Percentiles rank a stretch among this genome's conserved stretches.
Evolutionary conservation across 2,888 invertebrate genomes (phyloP).

Genomic region (Tetragonisca angustula): DNA sequence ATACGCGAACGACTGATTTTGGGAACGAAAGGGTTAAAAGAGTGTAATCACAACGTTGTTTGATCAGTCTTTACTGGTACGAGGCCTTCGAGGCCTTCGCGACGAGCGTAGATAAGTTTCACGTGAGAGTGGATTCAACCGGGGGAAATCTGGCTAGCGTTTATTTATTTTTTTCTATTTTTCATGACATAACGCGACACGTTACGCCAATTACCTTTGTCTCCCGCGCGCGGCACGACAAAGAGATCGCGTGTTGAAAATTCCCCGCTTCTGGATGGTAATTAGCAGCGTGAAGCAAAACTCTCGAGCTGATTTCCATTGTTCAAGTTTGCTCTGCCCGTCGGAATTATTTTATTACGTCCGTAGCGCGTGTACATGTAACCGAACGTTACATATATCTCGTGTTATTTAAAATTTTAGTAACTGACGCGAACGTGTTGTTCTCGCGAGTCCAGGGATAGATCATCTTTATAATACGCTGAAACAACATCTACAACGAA

Average conservation of each 20-base stretch:
- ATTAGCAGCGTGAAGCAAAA: conserved; percentile 51
- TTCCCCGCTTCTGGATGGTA: conserved; percentile 41
- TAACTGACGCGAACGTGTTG: too few species aligned
- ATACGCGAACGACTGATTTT: too few species aligned
- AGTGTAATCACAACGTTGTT: neutral
- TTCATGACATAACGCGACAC: conserved; percentile 73
- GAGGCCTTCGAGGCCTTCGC: neutral
- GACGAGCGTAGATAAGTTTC: neutral
- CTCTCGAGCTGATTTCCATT: conserved; percentile 15
- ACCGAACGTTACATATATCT: too few species aligned
- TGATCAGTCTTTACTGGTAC: too few species aligned
- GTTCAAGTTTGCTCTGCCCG: too few species aligned
- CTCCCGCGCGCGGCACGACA: conserved; percentile 50
- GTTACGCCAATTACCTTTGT: conserved; percentile 76
- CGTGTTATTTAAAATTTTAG: too few species aligned
- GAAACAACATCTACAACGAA: too few species aligned
- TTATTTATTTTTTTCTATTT: conserved; percentile 27
- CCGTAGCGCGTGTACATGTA: too few species aligned
- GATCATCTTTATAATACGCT: too few species aligned
- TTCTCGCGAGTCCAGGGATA: too few species aligned
- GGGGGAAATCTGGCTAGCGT: conserved; percentile 31
- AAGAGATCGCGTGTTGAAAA: conserved; percentile 53
- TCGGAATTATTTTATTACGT: neutral
- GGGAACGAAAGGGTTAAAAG: too few species aligned
- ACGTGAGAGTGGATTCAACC: neutral